Percentiles rank a stretch among this genome's conserved stretches.
phyloP scores from a whole-genome alignment of 2,797 vertebrate genomes.

The Falco cherrug region DNA sequence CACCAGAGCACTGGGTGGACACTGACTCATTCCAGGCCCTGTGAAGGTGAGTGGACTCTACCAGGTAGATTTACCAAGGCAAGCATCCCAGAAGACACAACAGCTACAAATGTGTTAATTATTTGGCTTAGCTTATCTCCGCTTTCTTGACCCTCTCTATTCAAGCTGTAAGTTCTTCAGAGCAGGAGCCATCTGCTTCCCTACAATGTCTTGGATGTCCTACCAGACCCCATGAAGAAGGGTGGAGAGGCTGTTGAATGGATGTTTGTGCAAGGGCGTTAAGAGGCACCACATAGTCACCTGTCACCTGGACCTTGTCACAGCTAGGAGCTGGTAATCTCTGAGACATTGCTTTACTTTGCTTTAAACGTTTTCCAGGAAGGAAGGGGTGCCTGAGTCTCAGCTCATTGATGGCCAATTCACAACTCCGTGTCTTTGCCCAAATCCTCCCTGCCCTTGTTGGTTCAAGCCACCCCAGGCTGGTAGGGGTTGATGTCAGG shows the following conservation, averaged over 20 bases:
- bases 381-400: neutral
- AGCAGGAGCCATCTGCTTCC: neutral
- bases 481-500: neutral
- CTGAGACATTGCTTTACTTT: neutral
- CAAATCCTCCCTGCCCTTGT: neutral
- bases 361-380: neutral
- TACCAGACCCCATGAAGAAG: neutral
- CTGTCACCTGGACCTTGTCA: too few species aligned
- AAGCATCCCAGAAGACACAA: neutral
- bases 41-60: neutral
- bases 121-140: neutral
- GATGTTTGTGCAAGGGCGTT: neutral
- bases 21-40: neutral
- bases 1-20: neutral
- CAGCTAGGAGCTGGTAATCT: neutral
- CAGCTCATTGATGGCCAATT: neutral
- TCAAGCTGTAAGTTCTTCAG: neutral
- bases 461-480: neutral
- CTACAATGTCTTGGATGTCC: neutral
- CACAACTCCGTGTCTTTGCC: neutral
- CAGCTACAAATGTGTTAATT: neutral
- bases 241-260: neutral
- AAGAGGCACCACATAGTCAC: neutral
- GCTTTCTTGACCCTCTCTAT: neutral
- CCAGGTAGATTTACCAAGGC: neutral